Evolutionary conservation across 2,797 vertebrate genomes (phyloP), one percentile per base, ranked within the genome.

Genomic region (Sebastes vulpes): DNA sequence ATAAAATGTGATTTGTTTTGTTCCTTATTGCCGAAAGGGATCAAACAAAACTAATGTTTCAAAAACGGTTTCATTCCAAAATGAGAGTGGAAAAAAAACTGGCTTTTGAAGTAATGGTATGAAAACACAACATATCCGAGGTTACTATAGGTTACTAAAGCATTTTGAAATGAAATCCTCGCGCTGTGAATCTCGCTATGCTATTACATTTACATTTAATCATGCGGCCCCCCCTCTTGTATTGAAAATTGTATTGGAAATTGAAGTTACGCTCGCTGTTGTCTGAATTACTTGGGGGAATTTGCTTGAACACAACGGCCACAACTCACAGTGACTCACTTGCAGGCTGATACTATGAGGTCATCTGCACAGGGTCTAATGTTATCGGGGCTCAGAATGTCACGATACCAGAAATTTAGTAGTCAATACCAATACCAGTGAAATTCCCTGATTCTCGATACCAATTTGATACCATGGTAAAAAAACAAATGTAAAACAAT

Each of bases 201-300:
- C 29, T 63, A 16, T 74, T 72, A 69, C 72, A 85, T 85, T 79
- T 83, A 76, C 72, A 86, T 87, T 46, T 64, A 26, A 42, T 63
- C 32, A 25, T 6, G 32, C n/a, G 1, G n/a, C n/a, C 42, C 4
- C 26, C 26, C 4, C 5, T 48, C 57, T 54, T 6, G 26, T 28
- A 28, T 28, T 26, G 26, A 4, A 26, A 26, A 26, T 26, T 23
- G 54, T 18, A 20, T 59, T 70, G 54, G 64, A 52, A 31, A 61
- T 26, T 29, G 11, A 75, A 71, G 75, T 72, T 64, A 53, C 23
- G n/a, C 56, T 56, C 3, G 5, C 60, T 75, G 12, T 7, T 12
- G 71, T 56, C 52, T 79, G 66, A 74, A 52, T 72, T 38, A 63
- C 57, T 46, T 6, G 9, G 64, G 35, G 75, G 35, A 75, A 71